Base-by-base conservation (phyloP, 1,140 invertebrate genomes). In the Drosophila fuyamai region DNA sequence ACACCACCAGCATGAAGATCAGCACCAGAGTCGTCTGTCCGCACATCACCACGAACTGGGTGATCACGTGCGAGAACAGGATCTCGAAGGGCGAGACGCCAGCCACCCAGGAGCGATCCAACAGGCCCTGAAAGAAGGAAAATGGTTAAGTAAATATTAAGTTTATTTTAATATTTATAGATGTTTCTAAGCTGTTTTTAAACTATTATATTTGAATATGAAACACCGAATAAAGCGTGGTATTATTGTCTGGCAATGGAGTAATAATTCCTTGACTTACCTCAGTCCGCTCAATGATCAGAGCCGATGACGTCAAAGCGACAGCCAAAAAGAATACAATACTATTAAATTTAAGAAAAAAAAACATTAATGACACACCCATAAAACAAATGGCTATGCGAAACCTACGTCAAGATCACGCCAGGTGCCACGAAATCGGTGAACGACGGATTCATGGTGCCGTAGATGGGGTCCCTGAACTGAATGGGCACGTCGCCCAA, bases 351-450 rank as follows among this genome's bases (percentile, higher is more conserved):
- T 35, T 23, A 58, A 74, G 16, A 47, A 48, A 46, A 48, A 46
- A 18, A 65, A 58, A 36, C 5, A 71, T 70, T 65, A 60, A 63
- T 51, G 12, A 46, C 7, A 51, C 29, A 53, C 32, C 63, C 44
- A n/a, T 23, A 32, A 43, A 44, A 60, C 27, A 8, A 10, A 9
- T 14, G 46, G 14, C 38, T 38, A 14, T 13, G 14, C 10, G 4
- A 44, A 35, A 94, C 95, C 95, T 93, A 98, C 97, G 97, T 98
- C 71, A 98, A 93, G 89, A 98, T 98, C 58, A 99, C 96, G 77
- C 98, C 98, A 40, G 98, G 98, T 32, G 98, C 97, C 72, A 98
- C 98, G 93, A 99, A 99, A 93, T 98, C 97, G 2, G 97, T 98
- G 90, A 98, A 98, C 62, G 96, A 97, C 18, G 97, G 97, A 79